phyloP scores from a whole-genome alignment of 2,113 vertebrate genomes.

The Poecile atricapillus region DNA sequence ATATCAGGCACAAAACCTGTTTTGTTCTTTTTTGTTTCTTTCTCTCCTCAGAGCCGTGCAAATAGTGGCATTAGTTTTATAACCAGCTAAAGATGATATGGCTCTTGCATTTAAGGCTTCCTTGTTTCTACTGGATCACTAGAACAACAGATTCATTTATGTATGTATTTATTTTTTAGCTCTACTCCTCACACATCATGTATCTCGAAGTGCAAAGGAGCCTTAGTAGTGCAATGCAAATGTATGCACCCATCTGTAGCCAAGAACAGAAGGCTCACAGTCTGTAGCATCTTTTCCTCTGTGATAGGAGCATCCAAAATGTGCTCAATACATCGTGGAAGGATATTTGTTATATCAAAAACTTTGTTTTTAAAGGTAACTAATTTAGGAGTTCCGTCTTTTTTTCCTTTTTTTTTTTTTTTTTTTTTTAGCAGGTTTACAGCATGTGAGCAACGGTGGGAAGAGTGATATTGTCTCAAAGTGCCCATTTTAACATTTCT shows the following conservation, averaged over 20 bases:
- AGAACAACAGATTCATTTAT: constrained; percentile 28
- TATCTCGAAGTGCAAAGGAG: constrained; percentile 4
- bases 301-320: neutral
- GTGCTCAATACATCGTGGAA: neutral
- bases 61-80: neutral
- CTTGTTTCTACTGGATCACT: neutral
- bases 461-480: neutral
- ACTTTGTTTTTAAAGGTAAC: neutral
- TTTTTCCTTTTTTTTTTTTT: too few species aligned
- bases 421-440: neutral
- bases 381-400: neutral
- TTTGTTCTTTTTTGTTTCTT: neutral
- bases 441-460: neutral
- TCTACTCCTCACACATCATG: neutral
- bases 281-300: neutral
- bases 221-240: neutral
- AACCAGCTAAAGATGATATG: neutral
- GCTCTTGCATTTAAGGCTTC: neutral
- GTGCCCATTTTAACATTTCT: neutral
- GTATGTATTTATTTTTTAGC: neutral
- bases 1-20: neutral
- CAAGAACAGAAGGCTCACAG: constrained; percentile 28
- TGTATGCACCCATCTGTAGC: constrained; percentile 36
- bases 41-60: neutral
- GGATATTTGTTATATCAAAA: neutral